These are phyloP conservation scores for Lottia scabra DNA, from an alignment of 2,888 invertebrate genomes.

Conservation along the genomic window DNA sequence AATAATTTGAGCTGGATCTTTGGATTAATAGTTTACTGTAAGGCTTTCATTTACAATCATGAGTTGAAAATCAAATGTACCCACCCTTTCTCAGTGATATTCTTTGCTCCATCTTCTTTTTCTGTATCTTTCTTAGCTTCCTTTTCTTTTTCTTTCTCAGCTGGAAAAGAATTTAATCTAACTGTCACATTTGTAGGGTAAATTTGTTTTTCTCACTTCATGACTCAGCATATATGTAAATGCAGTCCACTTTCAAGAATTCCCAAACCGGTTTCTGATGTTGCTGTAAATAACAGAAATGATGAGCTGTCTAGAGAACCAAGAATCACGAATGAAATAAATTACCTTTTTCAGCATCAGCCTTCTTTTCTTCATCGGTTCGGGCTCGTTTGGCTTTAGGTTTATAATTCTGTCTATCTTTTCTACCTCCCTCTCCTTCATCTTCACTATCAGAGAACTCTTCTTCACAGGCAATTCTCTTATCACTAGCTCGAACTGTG, in stretches of 20 bases:
- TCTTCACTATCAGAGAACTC: conserved; percentile 87
- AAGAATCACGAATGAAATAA: background rate
- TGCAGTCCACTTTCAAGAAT: too few species aligned
- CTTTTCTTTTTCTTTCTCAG: conserved; percentile 71
- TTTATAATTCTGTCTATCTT: conserved; percentile 56
- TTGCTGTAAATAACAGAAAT: too few species aligned
- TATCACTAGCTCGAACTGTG: conserved; percentile 77
- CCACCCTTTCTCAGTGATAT: conserved; percentile 26
- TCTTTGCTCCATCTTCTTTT: conserved; percentile 61
- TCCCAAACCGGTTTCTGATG: too few species aligned
- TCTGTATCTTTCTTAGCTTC: conserved; percentile 56
- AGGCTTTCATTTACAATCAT: too few species aligned
- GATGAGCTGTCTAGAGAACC: too few species aligned
- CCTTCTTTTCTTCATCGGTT: conserved; percentile 51
- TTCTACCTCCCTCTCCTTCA: conserved; percentile 77
- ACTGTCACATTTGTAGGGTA: too few species aligned
- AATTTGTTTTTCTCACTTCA: too few species aligned
- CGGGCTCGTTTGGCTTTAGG: conserved; percentile 57
- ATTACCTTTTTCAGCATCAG: conserved; percentile 45
- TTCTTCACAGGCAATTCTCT: conserved; percentile 93
- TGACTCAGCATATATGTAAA: too few species aligned
- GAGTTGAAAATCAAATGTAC: too few species aligned
- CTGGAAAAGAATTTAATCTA: conserved; percentile 15
- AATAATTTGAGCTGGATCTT: background rate
- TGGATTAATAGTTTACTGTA: background rate